A percentile compares a stretch with the other conserved stretches of the same genome.
These are phyloP conservation scores for Haemorhous mexicanus DNA, from an alignment of 2,113 vertebrate species.

Conservation along the genomic window DNA sequence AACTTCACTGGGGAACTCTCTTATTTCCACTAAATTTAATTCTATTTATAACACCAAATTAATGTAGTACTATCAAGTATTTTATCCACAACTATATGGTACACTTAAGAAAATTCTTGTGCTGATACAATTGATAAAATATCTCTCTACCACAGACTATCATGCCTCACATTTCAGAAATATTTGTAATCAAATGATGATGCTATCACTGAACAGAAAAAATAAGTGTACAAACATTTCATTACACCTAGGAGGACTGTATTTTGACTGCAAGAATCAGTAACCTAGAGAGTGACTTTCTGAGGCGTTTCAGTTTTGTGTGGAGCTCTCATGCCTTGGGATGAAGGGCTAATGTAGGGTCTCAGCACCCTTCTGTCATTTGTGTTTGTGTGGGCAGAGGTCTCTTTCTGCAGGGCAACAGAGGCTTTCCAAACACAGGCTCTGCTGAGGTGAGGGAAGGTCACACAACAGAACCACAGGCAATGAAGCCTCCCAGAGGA, in stretches of 20 bases:
- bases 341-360: not conserved
- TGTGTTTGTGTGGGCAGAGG: not conserved
- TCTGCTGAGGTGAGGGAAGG: not conserved
- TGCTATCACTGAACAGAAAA: not conserved
- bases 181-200: not conserved
- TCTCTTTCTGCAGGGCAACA: not conserved
- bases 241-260: not conserved
- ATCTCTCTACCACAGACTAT: not conserved
- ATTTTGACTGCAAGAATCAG: not conserved
- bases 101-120: not conserved
- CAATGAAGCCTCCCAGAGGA: not conserved
- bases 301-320: not conserved
- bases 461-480: not conserved
- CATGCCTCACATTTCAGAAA: not conserved
- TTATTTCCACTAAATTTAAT: not conserved
- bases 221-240: not conserved
- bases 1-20: constrained; percentile 17
- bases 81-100: not conserved
- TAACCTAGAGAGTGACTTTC: not conserved
- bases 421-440: not conserved
- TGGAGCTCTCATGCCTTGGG: not conserved
- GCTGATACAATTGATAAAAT: not conserved
- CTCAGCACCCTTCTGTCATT: not conserved
- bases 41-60: constrained; percentile 1
- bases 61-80: not conserved